Base-by-base conservation (phyloP, 2,888 invertebrate species). In the Macrosoma leucophasiata region DNA sequence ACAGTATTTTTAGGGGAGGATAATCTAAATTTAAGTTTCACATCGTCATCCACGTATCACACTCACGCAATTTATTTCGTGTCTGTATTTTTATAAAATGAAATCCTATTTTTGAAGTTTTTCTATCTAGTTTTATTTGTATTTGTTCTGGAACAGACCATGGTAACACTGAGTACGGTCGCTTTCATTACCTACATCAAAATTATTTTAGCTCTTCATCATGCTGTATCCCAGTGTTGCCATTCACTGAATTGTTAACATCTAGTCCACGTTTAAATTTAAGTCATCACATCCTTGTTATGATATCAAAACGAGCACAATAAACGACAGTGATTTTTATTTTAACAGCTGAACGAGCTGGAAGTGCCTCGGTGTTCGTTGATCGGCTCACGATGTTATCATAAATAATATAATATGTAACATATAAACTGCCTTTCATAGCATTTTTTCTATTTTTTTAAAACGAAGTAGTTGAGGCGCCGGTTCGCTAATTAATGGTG, bases 381-480 rank as follows among this genome's bases (percentile, higher is more conserved):
- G 48, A 62, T 58, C 55, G 70, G 66, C 67, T 64, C 65, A 59
- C 52, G 58, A n/a, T n/a, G 56, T 68, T 70, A 65, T 68, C 36
- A 48, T 50, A 48, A 42, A 31, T 71, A 66, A 62, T 65, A 62
- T 57, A 57, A 58, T 59, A 60, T 68, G 62, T 63, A 59, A 57
- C 68, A 58, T 44, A 57, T 56, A 59, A 71, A 71, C 66, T 69
- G 78, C 74, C 72, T 78, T 62, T 69, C 50, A 66, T 73, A 77
- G 75, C 71, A 68, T 78, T 79, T 79, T n/a, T n/a, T 77, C 66
- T 79, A 81, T 77, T 62, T 76, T 78, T 77, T 73, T 76, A 70
- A n/a, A 70, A 54, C 41, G 67, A 72, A 69, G 67, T 51, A 52
- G 57, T 55, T 46, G 59, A 50, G 53, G 59, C 60, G 62, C 58